These are phyloP conservation scores for Gallirallus australis DNA, from an alignment of 2,797 vertebrate species.

Conservation along the genomic window DNA sequence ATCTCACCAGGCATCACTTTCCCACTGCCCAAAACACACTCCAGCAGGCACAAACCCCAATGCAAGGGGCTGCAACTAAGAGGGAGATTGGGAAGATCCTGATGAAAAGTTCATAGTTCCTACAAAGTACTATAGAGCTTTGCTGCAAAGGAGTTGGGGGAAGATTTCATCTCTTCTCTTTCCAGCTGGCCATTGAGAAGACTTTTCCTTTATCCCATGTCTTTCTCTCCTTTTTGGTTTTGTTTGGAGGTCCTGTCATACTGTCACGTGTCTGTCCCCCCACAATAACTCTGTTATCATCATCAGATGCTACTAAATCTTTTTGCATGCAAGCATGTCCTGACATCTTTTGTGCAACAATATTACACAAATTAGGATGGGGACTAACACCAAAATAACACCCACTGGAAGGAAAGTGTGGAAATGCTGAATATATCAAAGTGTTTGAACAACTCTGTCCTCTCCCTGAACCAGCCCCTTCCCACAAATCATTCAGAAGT, in stretches of 20 bases:
- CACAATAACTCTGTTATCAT: background rate
- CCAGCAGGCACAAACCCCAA: background rate
- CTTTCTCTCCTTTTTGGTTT: background rate
- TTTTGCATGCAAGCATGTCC: background rate
- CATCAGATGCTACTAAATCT: background rate
- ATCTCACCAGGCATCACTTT: background rate
- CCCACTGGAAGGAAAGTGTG: background rate
- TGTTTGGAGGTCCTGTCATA: background rate
- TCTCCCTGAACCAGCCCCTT: background rate
- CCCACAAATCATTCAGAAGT: background rate
- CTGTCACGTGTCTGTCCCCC: too few species aligned
- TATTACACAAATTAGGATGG: background rate
- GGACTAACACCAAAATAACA: background rate
- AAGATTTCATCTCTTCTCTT: background rate
- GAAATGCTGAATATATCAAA: background rate
- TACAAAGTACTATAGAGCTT: background rate
- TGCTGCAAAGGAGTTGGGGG: accelerated
- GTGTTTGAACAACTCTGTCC: background rate
- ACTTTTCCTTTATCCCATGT: background rate
- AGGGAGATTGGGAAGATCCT: background rate
- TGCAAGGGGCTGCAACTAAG: background rate
- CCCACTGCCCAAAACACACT: background rate
- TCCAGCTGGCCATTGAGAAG: background rate
- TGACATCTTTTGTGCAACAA: background rate
- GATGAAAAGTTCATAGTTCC: background rate